Evolutionary conservation across 2,797 vertebrate species (phyloP), one percentile per base, ranked within the genome.

Genomic region (Spondyliosoma cantharus): DNA sequence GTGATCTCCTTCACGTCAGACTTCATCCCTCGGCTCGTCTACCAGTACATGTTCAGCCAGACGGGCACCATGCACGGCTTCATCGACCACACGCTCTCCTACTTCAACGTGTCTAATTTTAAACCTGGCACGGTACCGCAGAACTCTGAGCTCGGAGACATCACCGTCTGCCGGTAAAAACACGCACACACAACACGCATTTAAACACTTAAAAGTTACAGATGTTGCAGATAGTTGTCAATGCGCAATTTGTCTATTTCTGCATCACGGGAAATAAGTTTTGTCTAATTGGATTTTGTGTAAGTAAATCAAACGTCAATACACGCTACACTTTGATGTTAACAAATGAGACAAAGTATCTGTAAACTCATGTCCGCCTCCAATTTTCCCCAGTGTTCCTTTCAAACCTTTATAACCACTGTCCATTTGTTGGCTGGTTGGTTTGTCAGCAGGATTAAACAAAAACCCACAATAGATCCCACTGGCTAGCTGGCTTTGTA

Each of bases 1-100:
- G 98, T 99, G 85, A 99, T 99, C 66, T 95, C 98, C 52, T 94
- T 99, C 93, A 99, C 98, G 5, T 99, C 98, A 0, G 98, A 99
- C 94, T 99, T 99, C 91, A 97, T 99, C 82, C 98, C 98, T 7
- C 97, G 98, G 71, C 96, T 99, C 2, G 96, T 98, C 89, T 99
- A 99, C 88, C 97, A 96, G 89, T 99, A 99, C 73, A 95, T 95
- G 87, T 99, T 97, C 89, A 99, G 98, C 78, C 93, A 94, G 83
- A 96, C 96, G 0, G 98, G 98, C 70, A 97, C 96, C 88, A 96
- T 99, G 95, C 94, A 99, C 4, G 98, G 98, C 94, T 99, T 99
- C 89, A 94, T 99, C 68, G 97, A 99, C 93, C 97, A 99, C 91
- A 99, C 98, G 0, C 96, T 99, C 42, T 99, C 98, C 70, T 96